A percentile compares a stretch with the other conserved stretches of the same genome.
Evolutionary conservation across 2,113 vertebrate genomes (phyloP).

Genomic region (Psettodes erumei): DNA sequence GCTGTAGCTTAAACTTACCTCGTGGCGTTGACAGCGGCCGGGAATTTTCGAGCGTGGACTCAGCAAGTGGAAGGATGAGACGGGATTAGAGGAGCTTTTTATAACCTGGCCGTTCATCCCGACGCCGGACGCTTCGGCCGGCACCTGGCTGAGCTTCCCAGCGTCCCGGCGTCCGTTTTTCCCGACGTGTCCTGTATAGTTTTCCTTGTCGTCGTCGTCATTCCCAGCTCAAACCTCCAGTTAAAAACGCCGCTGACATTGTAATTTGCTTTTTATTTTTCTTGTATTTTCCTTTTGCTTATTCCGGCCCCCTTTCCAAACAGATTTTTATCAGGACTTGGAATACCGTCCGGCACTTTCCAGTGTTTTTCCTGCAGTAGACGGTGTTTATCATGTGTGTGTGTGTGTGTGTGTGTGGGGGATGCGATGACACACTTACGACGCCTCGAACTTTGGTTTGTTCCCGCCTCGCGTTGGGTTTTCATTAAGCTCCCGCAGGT

Average conservation of each 20-base stretch:
- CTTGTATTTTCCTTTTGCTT: not conserved
- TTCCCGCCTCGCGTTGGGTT: no score
- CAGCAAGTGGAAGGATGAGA: constrained; percentile 83
- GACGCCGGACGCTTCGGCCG: no score
- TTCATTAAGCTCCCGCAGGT: not conserved
- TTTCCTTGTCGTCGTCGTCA: no score
- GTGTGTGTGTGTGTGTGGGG: not conserved
- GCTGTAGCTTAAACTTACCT: constrained; percentile 78
- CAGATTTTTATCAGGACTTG: not conserved
- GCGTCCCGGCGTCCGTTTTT: no score
- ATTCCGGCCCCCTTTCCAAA: not conserved
- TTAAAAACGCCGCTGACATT: not conserved
- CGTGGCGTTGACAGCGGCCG: constrained; percentile 75
- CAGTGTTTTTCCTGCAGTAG: not conserved
- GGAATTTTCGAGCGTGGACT: constrained; percentile 71
- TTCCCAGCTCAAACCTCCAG: no score
- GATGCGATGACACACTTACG: not conserved
- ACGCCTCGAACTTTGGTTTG: no score
- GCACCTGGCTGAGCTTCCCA: constrained; percentile 60
- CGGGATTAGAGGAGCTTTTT: constrained; percentile 70
- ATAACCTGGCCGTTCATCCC: constrained; percentile 74
- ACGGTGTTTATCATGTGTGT: not conserved
- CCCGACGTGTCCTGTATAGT: no score
- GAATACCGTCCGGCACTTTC: not conserved
- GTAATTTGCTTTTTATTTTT: no score